These are phyloP conservation scores for Drosophila pullipes DNA, from an alignment of 2,888 invertebrate species.

Conservation along the genomic window DNA sequence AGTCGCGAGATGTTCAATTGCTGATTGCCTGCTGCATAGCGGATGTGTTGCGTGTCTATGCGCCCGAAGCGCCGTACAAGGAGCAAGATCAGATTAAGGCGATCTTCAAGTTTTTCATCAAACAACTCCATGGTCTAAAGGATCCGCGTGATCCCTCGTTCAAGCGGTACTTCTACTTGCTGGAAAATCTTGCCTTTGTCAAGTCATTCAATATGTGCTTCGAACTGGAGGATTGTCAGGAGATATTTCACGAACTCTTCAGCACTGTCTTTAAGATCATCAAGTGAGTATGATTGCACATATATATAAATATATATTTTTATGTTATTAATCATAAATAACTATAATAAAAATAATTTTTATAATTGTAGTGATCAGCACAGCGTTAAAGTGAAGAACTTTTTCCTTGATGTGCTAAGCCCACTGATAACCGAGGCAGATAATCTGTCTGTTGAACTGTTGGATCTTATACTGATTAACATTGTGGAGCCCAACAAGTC, in stretches of 20 bases:
- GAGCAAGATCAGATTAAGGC: conserved; percentile 96
- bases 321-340: not conserved
- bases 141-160: conserved; percentile 99
- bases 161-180: conserved; percentile 97
- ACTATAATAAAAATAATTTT: conserved; percentile 1
- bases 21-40: conserved; percentile 99
- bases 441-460: conserved; percentile 95
- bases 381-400: conserved; percentile 97
- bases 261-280: conserved; percentile 97
- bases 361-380: conserved; percentile 92
- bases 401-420: conserved; percentile 97
- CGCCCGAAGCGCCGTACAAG: conserved; percentile 98
- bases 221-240: conserved; percentile 98
- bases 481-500: conserved; percentile 97
- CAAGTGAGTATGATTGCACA: conserved; percentile 89
- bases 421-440: conserved; percentile 98
- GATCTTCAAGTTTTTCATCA: conserved; percentile 97
- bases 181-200: conserved; percentile 98
- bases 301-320: too few species aligned
- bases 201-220: conserved; percentile 99
- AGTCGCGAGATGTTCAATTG: conserved; percentile 96
- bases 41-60: conserved; percentile 97
- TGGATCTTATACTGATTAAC: conserved; percentile 97
- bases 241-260: conserved; percentile 97
- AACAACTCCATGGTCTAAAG: conserved; percentile 95